Conservation (phyloP, 2,113 vertebrate genomes). For the Cyanistes caeruleus region DNA sequence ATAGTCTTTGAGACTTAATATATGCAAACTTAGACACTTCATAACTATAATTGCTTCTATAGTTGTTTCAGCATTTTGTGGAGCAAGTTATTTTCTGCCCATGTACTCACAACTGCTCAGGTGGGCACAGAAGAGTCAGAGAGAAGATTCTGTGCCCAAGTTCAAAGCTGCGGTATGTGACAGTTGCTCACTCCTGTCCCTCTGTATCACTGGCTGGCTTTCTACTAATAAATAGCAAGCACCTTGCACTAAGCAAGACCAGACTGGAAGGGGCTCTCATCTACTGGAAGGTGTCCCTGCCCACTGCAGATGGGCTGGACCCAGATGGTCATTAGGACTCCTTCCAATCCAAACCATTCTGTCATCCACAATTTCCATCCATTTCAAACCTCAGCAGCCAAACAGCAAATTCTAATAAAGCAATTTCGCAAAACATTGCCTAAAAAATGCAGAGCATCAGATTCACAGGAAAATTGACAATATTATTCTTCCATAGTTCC, state of each 20-base stretch:
- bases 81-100: not conserved
- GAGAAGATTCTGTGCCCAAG: not conserved
- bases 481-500: not conserved
- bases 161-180: not conserved
- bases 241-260: not conserved
- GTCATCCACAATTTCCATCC: not conserved
- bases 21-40: not conserved
- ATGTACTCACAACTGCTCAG: not conserved
- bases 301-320: not conserved
- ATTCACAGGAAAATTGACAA: not conserved
- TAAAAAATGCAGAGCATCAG: not conserved
- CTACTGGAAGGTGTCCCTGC: not conserved
- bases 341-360: not conserved
- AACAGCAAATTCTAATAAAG: not conserved
- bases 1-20: not conserved
- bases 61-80: not conserved
- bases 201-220: not conserved
- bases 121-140: not conserved
- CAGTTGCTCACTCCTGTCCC: not conserved
- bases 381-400: not conserved
- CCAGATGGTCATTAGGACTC: not conserved
- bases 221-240: not conserved
- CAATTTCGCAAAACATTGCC: fast-evolving
- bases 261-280: not conserved
- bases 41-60: not conserved